Evolutionary conservation across 2,888 invertebrate genomes (phyloP).

Genomic region (Trachelus stipa): DNA sequence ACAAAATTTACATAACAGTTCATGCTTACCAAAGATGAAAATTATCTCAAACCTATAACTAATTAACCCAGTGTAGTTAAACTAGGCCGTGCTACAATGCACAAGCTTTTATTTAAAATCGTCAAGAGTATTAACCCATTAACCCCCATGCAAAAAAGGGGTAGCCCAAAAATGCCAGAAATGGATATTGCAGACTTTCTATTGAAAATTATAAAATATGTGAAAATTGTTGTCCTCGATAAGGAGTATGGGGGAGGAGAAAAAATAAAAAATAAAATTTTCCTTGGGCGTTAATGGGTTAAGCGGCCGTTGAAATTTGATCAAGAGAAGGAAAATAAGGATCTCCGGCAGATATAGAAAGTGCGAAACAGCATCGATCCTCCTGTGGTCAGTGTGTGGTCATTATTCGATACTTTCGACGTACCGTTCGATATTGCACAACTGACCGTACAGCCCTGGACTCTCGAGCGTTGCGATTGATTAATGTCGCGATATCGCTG

Average conservation of each 20-base stretch:
- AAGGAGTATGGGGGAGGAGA: no score
- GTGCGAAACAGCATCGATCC: background rate
- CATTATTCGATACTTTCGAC: slow-evolving; percentile 10
- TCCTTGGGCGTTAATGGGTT: no score
- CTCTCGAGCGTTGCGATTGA: background rate
- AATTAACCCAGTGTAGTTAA: background rate
- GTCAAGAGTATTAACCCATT: background rate
- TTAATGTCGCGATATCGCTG: background rate
- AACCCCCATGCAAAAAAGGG: no score
- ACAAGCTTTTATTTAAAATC: background rate
- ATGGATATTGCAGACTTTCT: no score
- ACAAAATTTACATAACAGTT: background rate
- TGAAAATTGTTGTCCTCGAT: no score
- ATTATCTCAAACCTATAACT: background rate
- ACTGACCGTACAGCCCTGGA: background rate
- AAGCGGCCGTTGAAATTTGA: background rate
- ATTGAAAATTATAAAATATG: no score
- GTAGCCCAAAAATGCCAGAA: no score
- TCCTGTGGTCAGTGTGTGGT: background rate
- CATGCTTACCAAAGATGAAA: background rate
- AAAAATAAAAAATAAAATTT: no score
- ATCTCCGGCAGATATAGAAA: background rate
- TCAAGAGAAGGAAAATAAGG: background rate
- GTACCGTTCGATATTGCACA: slow-evolving; percentile 2
- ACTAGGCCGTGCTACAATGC: background rate